Conservation (phyloP, 2,888 invertebrate genomes). For the Chironomus riparius region DNA sequence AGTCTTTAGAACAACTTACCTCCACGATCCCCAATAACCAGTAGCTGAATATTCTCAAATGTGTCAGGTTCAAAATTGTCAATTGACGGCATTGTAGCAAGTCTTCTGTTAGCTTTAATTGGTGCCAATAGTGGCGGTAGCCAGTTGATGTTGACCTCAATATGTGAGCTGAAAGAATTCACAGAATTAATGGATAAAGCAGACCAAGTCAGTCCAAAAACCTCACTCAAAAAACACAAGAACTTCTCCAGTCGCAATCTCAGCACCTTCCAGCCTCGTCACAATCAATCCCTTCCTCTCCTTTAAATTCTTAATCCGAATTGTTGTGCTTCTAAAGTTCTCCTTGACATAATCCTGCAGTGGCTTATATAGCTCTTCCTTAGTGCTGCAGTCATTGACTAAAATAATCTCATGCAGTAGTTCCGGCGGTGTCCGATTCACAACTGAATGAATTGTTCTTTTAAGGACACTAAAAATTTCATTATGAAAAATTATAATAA, state of each 20-base stretch:
- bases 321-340: slow-evolving; percentile 41
- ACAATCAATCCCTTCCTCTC: slow-evolving; percentile 80
- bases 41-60: not conserved
- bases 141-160: not conserved
- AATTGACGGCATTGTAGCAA: slow-evolving; percentile 17
- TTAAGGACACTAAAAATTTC: not conserved
- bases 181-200: too few relatives aligned
- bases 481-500: not conserved
- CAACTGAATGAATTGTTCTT: not conserved
- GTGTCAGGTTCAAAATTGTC: not conserved
- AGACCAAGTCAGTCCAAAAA: slow-evolving; percentile 38
- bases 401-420: slow-evolving; percentile 39
- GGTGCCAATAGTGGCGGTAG: not conserved
- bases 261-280: slow-evolving; percentile 81
- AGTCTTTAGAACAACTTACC: too few relatives aligned
- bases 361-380: slow-evolving; percentile 42
- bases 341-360: slow-evolving; percentile 40
- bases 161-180: slow-evolving; percentile 29
- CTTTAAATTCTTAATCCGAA: slow-evolving; percentile 63
- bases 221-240: slow-evolving; percentile 89
- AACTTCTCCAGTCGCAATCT: slow-evolving; percentile 69
- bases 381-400: slow-evolving; percentile 45
- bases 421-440: slow-evolving; percentile 1
- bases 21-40: not conserved
- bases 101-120: not conserved